A percentile compares a stretch with the other conserved stretches of the same genome.
Evolutionary conservation across 2,797 vertebrate genomes (phyloP).

Genomic region (Neomorphus geoffroyi): DNA sequence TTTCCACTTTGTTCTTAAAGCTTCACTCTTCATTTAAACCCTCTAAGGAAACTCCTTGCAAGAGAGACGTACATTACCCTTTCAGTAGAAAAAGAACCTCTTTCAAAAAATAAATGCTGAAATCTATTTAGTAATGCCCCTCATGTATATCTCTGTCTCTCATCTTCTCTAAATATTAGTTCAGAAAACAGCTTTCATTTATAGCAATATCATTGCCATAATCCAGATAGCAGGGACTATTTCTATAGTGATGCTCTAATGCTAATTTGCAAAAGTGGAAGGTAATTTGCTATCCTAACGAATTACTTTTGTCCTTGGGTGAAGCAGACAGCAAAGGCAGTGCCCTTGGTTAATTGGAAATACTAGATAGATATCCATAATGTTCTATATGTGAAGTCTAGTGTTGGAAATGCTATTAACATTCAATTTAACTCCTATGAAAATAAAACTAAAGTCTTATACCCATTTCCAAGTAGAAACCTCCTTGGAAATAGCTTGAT

Average conservation of each 20-base stretch:
- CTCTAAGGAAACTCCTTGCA: conserved; percentile 28
- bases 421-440: conserved; percentile 48
- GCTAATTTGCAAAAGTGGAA: conserved; percentile 62
- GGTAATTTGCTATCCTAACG: conserved; percentile 56
- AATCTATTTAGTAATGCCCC: conserved; percentile 37
- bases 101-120: conserved; percentile 54
- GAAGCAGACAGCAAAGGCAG: conserved; percentile 49
- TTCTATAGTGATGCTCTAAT: conserved; percentile 57
- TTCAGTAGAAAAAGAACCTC: conserved; percentile 18
- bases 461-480: neutral
- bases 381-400: conserved; percentile 6
- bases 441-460: conserved; percentile 59
- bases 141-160: conserved; percentile 56
- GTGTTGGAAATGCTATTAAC: conserved; percentile 58
- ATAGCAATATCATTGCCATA: conserved; percentile 27
- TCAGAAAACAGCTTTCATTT: conserved; percentile 66
- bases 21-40: conserved; percentile 62
- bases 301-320: conserved; percentile 72
- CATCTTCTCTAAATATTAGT: conserved; percentile 70
- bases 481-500: neutral
- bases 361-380: conserved; percentile 36
- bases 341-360: conserved; percentile 60
- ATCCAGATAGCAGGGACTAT: conserved; percentile 56
- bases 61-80: conserved; percentile 25
- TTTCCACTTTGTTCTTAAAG: conserved; percentile 60